Evolutionary conservation across 1,140 invertebrate species (phyloP).

Genomic region (Vanessa atalanta): DNA sequence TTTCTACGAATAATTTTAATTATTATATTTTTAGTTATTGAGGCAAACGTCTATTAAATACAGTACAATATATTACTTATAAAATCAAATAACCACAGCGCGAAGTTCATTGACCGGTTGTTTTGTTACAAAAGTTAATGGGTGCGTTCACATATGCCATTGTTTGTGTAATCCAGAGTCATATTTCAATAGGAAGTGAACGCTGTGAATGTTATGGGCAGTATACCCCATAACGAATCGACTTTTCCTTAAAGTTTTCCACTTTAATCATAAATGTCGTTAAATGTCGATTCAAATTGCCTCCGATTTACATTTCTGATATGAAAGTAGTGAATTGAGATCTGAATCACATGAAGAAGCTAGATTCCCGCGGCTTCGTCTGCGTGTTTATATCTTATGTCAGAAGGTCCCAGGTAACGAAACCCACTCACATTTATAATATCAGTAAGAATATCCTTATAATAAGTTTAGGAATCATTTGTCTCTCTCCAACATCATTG

Average conservation of each 20-base stretch:
- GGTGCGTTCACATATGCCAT: slow-evolving; percentile 62
- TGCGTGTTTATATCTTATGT: too few relatives aligned
- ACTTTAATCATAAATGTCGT: slow-evolving; percentile 6
- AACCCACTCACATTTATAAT: too few relatives aligned
- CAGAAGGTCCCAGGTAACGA: too few relatives aligned
- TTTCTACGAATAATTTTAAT: too few relatives aligned
- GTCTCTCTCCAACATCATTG: too few relatives aligned
- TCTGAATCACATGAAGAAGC: too few relatives aligned
- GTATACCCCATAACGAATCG: slow-evolving; percentile 48
- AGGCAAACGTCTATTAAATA: neutral
- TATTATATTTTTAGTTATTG: neutral
- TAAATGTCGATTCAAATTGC: neutral
- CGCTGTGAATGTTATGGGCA: slow-evolving; percentile 44
- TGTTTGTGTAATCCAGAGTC: slow-evolving; percentile 67
- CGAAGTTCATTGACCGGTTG: slow-evolving; percentile 60
- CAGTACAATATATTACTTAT: neutral
- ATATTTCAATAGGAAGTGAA: slow-evolving; percentile 61
- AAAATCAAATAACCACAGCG: slow-evolving; percentile 16
- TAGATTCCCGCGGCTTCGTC: too few relatives aligned
- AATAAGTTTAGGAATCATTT: too few relatives aligned
- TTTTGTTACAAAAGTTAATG: slow-evolving; percentile 61
- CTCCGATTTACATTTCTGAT: too few relatives aligned
- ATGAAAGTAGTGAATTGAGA: too few relatives aligned
- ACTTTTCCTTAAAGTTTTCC: slow-evolving; percentile 33
- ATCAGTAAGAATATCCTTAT: too few relatives aligned